Percentiles rank a stretch among this genome's conserved stretches.
Conservation (phyloP, 2,888 invertebrate genomes). For the Sinotaia quadrata region DNA sequence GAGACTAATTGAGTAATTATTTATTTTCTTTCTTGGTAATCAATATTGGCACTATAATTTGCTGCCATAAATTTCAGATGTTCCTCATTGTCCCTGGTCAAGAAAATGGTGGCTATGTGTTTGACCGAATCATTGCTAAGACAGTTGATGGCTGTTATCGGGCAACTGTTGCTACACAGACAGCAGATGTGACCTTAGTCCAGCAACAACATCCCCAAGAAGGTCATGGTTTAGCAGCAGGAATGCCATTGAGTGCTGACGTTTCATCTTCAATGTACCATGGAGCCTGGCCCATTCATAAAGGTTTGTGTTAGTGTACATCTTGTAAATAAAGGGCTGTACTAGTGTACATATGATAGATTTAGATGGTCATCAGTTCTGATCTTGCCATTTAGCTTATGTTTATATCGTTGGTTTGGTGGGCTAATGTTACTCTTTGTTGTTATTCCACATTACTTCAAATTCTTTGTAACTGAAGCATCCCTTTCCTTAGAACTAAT, state of each 20-base stretch:
- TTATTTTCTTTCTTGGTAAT: not conserved
- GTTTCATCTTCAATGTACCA: constrained; percentile 75
- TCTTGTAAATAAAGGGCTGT: too few species aligned
- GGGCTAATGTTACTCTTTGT: too few species aligned
- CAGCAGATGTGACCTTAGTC: constrained; percentile 45
- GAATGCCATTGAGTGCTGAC: constrained; percentile 29
- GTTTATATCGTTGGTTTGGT: too few species aligned
- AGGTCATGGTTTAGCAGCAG: constrained; percentile 27
- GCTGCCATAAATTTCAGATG: constrained; percentile 11
- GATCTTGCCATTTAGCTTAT: too few species aligned
- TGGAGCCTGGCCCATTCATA: constrained; percentile 79
- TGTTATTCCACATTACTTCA: too few species aligned
- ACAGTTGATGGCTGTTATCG: constrained; percentile 3
- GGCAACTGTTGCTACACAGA: constrained; percentile 60
- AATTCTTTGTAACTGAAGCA: too few species aligned
- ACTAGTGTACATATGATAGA: too few species aligned
- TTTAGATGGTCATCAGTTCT: too few species aligned
- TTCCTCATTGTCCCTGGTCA: constrained; percentile 14
- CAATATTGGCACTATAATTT: not conserved
- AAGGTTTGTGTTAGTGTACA: constrained; percentile 54
- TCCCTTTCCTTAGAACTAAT: too few species aligned
- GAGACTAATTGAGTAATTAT: not conserved
- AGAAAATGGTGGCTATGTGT: constrained; percentile 17
- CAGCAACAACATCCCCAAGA: constrained; percentile 5
- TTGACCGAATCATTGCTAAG: constrained; percentile 15